Percentiles rank a stretch among this genome's conserved stretches.
These are phyloP conservation scores for Phyllopteryx taeniolatus DNA, from an alignment of 2,113 vertebrate genomes.

Conservation along the genomic window DNA sequence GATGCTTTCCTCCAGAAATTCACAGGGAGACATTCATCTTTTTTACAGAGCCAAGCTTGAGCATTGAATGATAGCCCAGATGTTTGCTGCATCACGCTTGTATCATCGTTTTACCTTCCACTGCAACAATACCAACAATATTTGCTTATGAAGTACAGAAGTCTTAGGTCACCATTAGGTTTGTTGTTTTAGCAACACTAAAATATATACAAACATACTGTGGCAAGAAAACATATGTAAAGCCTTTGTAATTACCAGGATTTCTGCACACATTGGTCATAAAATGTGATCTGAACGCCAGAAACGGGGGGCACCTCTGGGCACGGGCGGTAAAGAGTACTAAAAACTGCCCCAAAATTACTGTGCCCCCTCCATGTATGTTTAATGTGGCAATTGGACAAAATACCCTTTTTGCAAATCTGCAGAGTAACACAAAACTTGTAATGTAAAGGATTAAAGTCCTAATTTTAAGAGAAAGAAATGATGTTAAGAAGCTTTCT, in stretches of 20 bases:
- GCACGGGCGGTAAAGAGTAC: neutral
- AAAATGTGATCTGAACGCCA: neutral
- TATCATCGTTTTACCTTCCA: slow-evolving; percentile 20
- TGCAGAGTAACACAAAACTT: no score
- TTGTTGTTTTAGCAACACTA: neutral
- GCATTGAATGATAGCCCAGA: slow-evolving; percentile 64
- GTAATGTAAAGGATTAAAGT: neutral
- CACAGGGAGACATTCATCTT: slow-evolving; percentile 62
- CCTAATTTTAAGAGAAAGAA: neutral
- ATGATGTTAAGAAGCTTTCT: no score
- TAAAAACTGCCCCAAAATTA: neutral
- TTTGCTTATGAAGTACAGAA: neutral
- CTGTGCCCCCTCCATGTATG: no score
- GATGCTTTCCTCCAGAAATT: slow-evolving; percentile 54
- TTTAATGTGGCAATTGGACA: no score
- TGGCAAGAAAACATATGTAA: neutral
- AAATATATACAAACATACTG: neutral
- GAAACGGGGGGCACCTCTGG: no score
- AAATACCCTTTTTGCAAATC: no score
- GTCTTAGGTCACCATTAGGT: neutral
- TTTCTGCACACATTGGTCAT: neutral
- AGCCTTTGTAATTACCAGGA: neutral
- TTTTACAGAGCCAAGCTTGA: slow-evolving; percentile 50
- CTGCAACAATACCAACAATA: neutral
- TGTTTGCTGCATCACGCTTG: slow-evolving; percentile 38